Base-by-base conservation (phyloP, 2,797 vertebrate genomes). In the Forpus xanthops region DNA sequence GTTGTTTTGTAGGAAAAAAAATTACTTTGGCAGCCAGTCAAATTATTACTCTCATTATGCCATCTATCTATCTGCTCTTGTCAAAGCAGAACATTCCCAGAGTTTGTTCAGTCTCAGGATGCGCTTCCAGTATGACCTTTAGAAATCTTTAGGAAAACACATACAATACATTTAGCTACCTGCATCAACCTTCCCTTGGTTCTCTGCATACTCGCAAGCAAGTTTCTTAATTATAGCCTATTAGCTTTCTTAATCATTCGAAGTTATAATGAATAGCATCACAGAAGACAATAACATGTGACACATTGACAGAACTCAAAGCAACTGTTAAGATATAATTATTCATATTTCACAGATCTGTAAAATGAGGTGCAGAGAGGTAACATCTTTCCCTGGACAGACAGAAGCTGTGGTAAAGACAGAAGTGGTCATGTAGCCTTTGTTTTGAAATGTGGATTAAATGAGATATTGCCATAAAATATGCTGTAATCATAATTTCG, bases 221-320 rank as follows among this genome's bases (percentile, higher is more conserved):
- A n/a, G n/a, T 95, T 95, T 70, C 68, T 94, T 89, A 96, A 93
- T 93, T 95, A 90, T 50, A 90, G 71, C 49, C 68, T 87, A 90
- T 90, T 73, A 85, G 35, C 37, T 82, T 92, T 49, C 47, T 83
- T 91, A 90, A 83, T 65, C 61, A 77, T 93, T 95, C 66, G 18
- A 91, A 56, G 35, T 91, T 95, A 75, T 92, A 89, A 94, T 18
- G 35, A 92, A 94, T 62, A 92, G 16, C 68, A 87, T 62, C 47
- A 84, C 0, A 94, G n/a, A 17, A 56, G 42, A 60, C 60, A 58
- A 65, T 87, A 82, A 76, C 3, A 76, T 3, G 8, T 84, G 70
- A n/a, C 70, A 72, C 58, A 75, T 55, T 83, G 68, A 50, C 66
- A 91, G 45, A 95, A 92, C 62, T 85, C 78, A 93, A 92, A 78